phyloP scores from a whole-genome alignment of 2,797 vertebrate species.

The Toxotes lorentzi region DNA sequence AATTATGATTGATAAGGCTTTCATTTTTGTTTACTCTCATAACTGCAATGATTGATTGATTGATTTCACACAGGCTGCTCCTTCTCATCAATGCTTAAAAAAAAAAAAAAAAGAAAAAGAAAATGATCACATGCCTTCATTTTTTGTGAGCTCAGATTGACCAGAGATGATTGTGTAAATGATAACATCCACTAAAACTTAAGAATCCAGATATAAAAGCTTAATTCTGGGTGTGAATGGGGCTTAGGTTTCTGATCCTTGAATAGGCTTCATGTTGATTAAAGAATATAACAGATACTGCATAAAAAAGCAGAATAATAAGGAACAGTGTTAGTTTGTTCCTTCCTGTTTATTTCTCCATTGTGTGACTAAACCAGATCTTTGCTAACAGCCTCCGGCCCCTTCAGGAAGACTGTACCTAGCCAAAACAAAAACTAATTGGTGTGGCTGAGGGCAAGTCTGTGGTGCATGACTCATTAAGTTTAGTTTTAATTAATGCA shows the following conservation, averaged over 20 bases:
- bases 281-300: neutral
- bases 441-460: slow-evolving; percentile 59
- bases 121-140: neutral
- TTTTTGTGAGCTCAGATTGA: neutral
- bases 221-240: neutral
- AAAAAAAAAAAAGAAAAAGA: neutral
- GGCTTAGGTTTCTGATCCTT: neutral
- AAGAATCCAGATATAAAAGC: neutral
- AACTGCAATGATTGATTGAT: too few species aligned
- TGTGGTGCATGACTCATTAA: slow-evolving; percentile 68
- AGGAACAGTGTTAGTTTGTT: neutral
- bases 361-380: slow-evolving; percentile 51
- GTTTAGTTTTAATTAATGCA: slow-evolving; percentile 77
- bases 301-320: neutral
- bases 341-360: slow-evolving; percentile 35
- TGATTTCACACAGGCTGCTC: too few species aligned
- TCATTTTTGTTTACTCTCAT: neutral
- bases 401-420: slow-evolving; percentile 47
- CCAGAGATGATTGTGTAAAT: neutral
- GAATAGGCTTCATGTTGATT: neutral
- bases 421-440: slow-evolving; percentile 72
- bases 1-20: neutral
- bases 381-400: slow-evolving; percentile 41
- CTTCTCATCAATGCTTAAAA: neutral
- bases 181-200: neutral